Conservation (phyloP, 2,113 vertebrate genomes). For the Paramisgurnus dabryanus region DNA sequence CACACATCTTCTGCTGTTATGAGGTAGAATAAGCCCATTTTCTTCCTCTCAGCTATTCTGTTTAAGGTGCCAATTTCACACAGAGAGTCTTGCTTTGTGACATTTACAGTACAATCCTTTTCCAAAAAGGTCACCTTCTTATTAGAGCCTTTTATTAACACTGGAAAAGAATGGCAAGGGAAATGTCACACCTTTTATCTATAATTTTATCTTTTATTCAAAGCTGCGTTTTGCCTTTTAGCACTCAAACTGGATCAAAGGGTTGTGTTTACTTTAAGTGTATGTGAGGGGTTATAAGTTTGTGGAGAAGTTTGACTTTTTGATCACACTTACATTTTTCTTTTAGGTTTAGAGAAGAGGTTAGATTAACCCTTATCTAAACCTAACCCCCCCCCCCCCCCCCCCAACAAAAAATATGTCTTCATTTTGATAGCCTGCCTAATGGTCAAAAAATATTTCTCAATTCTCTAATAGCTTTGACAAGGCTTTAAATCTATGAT, state of each 20-base stretch:
- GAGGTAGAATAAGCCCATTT: background rate
- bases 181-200: conserved; percentile 77
- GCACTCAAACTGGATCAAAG: conserved; percentile 52
- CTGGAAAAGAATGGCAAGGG: conserved; percentile 67
- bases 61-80: conserved; percentile 52
- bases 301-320: background rate
- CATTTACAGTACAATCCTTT: conserved; percentile 70
- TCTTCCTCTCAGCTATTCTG: conserved; percentile 10
- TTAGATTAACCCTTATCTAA: too few relatives aligned
- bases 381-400: too few relatives aligned
- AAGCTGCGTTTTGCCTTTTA: conserved; percentile 45
- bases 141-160: conserved; percentile 75
- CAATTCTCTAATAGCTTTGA: too few relatives aligned
- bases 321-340: too few relatives aligned
- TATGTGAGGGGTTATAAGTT: background rate
- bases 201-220: conserved; percentile 69
- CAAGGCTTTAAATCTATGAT: too few relatives aligned
- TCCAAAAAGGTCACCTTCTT: conserved; percentile 77
- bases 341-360: too few relatives aligned
- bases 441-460: background rate
- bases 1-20: background rate
- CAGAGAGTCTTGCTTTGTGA: conserved; percentile 58
- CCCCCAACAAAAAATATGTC: too few relatives aligned
- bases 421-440: too few relatives aligned
- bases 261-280: background rate